Percentiles rank a stretch among this genome's conserved stretches.
phyloP scores from a whole-genome alignment of 1,140 invertebrate species.

The Philotrypesis tridentata region DNA sequence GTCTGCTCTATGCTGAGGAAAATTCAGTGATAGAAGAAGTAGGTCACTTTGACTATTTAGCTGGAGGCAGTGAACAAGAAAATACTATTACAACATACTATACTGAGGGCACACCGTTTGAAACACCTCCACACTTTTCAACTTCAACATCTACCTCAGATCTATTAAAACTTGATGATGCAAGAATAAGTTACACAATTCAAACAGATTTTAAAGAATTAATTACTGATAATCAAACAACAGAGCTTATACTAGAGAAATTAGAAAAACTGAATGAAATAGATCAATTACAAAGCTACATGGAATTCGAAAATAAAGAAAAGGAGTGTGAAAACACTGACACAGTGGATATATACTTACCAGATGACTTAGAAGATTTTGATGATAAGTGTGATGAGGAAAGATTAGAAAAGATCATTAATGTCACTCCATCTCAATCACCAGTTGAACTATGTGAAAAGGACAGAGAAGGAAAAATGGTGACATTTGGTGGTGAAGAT shows the following conservation, averaged over 20 bases:
- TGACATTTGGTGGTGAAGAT: slow-evolving; percentile 78
- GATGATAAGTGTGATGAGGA: slow-evolving; percentile 45
- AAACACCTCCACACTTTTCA: slow-evolving; percentile 91
- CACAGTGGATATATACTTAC: slow-evolving; percentile 39
- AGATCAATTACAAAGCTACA: slow-evolving; percentile 38
- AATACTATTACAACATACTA: slow-evolving; percentile 94
- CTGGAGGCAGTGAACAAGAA: slow-evolving; percentile 73
- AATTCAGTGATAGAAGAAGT: slow-evolving; percentile 78
- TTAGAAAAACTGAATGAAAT: slow-evolving; percentile 31
- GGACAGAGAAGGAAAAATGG: slow-evolving; percentile 72
- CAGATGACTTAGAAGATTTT: slow-evolving; percentile 42
- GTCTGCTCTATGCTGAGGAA: slow-evolving; percentile 88
- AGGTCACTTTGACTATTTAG: slow-evolving; percentile 71
- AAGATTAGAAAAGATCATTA: slow-evolving; percentile 44
- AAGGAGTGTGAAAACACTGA: slow-evolving; percentile 49
- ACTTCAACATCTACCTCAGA: slow-evolving; percentile 94
- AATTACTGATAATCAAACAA: slow-evolving; percentile 1
- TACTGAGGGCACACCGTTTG: slow-evolving; percentile 93
- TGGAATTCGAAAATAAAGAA: slow-evolving; percentile 47
- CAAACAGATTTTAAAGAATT: slow-evolving; percentile 12
- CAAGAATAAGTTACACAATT: slow-evolving; percentile 14
- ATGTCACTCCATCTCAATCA: slow-evolving; percentile 49
- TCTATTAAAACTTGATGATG: slow-evolving; percentile 67
- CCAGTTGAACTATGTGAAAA: slow-evolving; percentile 37
- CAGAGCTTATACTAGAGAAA: neutral